Conservation (phyloP, 2,888 invertebrate genomes). For the Tenthredo amoena region DNA sequence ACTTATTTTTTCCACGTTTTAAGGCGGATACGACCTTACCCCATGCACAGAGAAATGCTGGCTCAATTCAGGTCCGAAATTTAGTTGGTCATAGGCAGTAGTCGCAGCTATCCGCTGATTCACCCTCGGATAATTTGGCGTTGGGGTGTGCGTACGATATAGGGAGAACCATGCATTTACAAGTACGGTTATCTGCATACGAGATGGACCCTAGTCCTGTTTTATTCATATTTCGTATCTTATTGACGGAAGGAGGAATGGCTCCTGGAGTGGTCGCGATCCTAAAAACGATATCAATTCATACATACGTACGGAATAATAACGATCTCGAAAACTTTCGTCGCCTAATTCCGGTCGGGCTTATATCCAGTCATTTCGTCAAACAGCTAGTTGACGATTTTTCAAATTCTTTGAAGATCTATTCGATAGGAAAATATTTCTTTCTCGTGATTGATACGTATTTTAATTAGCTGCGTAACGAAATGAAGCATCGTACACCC, state of each 20-base stretch:
- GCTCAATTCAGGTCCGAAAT: not conserved
- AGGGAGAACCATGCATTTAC: conserved; percentile 41
- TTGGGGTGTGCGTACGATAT: conserved; percentile 32
- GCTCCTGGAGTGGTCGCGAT: not conserved
- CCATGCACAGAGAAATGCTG: too few species aligned
- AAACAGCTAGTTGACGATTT: not conserved
- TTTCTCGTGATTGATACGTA: not conserved
- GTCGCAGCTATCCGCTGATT: conserved; percentile 26
- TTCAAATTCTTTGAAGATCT: not conserved
- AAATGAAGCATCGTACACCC: too few species aligned
- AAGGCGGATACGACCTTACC: too few species aligned
- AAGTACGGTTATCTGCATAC: conserved; percentile 48
- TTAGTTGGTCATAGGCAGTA: not conserved
- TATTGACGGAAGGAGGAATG: conserved; percentile 28
- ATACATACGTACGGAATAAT: not conserved
- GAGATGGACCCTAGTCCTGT: conserved; percentile 50
- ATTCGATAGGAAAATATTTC: not conserved
- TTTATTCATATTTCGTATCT: conserved; percentile 52
- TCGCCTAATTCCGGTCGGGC: not conserved
- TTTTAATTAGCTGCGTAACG: too few species aligned
- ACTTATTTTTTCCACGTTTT: too few species aligned
- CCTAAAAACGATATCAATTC: conserved; percentile 13
- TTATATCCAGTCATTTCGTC: not conserved
- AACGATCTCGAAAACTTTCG: not conserved
- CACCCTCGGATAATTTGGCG: conserved; percentile 44